Percentiles rank a stretch among this genome's conserved stretches.
Conservation (phyloP, 2,113 vertebrate species). For the Sterrhoptilus dennistouni region DNA sequence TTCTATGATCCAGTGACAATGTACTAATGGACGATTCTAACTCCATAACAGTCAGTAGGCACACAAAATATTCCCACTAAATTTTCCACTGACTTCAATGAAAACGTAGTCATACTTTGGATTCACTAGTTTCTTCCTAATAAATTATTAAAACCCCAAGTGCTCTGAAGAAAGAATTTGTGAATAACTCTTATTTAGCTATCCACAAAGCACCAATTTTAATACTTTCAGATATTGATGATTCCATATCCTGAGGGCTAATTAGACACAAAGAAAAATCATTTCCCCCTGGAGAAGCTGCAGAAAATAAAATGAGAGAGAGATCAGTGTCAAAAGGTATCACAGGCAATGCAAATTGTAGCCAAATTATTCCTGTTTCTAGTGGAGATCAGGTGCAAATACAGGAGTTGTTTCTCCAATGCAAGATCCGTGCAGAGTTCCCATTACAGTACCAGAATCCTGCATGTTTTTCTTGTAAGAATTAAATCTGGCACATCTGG, state of each 20-base stretch:
- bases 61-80: not conserved
- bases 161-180: not conserved
- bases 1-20: not conserved
- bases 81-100: not conserved
- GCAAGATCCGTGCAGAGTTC: not conserved
- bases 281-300: not conserved
- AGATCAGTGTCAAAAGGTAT: not conserved
- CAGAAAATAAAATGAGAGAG: not conserved
- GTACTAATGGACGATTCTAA: not conserved
- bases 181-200: not conserved
- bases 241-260: not conserved
- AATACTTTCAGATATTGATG: not conserved
- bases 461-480: not conserved
- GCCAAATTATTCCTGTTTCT: conserved; percentile 11
- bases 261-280: not conserved
- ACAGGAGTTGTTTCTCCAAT: not conserved
- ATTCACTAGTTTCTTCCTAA: not conserved
- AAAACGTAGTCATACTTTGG: not conserved
- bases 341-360: conserved; percentile 1
- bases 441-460: not conserved
- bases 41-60: not conserved
- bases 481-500: conserved; percentile 34
- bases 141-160: not conserved
- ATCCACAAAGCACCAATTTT: not conserved
- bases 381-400: not conserved